Evolutionary conservation across 35 echinoderm and acorn worm species (phyloP), one percentile per base, ranked within the genome.

Genomic region (Hemicentrotus pulcherrimus): DNA sequence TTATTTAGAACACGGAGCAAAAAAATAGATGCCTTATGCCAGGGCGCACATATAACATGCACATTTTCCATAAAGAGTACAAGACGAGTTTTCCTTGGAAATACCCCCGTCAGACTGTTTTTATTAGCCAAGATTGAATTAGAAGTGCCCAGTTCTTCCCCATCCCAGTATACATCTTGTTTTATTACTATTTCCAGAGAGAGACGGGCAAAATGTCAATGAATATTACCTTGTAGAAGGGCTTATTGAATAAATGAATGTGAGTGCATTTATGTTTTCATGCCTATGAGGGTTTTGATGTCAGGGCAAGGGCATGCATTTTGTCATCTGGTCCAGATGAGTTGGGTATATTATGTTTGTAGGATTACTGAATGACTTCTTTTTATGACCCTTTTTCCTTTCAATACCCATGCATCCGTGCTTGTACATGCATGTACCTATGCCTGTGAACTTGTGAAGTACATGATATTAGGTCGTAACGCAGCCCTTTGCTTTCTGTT

Each of bases 61-160:
- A 33, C 88, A 90, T 28, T 35, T 90, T 24, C 45, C 32, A 47
- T 47, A 90, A 90, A 90, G 32, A 90, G 32, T 33, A 90, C 88
- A 47, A 47, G 88, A 47, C 15, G 88, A 90, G 31, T 47, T 45
- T 90, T 90, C 46, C 33, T 90, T 47, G 32, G 88, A 47, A 90
- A 78, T 78, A 90, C 88, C 88, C 32, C 88, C 33, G 88, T 18
- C 32, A 90, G 88, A 90, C 88, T 90, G 88, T 47, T 47, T 90
- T 90, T 90, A 90, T 90, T 90, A 47, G 88, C 46, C 32, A 47
- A 35, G 88, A 90, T 90, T 90, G 88, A 90, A 90, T 90, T 90
- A 90, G 88, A 47, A 90, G 88, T 46, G 88, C 88, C 88, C 32
- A 19, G 88, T 30, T 90, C 88, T 90, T 13, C 88, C 32, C 32